These are phyloP conservation scores for Synanceia verrucosa DNA, from an alignment of 2,797 vertebrate species.

Conservation along the genomic window DNA sequence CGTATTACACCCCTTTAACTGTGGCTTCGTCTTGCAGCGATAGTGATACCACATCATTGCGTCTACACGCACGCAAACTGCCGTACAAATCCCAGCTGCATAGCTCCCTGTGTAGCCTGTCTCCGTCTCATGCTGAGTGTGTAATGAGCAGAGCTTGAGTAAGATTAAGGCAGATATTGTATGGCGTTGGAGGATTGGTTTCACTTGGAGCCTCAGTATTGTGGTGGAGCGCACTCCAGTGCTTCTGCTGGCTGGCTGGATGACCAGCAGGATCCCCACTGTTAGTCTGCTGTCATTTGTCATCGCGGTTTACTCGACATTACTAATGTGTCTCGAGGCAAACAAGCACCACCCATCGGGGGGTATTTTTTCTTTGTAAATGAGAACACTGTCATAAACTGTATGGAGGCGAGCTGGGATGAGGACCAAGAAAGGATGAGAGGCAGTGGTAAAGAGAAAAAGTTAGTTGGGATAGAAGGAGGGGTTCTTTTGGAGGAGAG, in stretches of 20 bases:
- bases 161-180: conserved; percentile 77
- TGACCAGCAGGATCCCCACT: conserved; percentile 66
- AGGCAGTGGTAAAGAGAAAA: conserved; percentile 26
- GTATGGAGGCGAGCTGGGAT: conserved; percentile 30
- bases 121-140: conserved; percentile 74
- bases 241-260: conserved; percentile 54
- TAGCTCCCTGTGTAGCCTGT: conserved; percentile 53
- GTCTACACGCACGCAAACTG: conserved; percentile 36
- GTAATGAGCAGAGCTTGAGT: conserved; percentile 75
- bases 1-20: conserved; percentile 63
- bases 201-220: conserved; percentile 56
- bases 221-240: conserved; percentile 48
- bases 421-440: conserved; percentile 45
- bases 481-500: conserved; percentile 13
- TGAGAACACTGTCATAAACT: conserved; percentile 48
- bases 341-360: conserved; percentile 52
- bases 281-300: conserved; percentile 71
- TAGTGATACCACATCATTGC: conserved; percentile 50
- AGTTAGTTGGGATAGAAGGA: conserved; percentile 16
- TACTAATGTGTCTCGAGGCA: conserved; percentile 69
- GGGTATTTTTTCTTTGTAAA: conserved; percentile 47
- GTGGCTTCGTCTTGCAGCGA: conserved; percentile 51
- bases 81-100: conserved; percentile 50
- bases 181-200: conserved; percentile 63
- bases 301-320: conserved; percentile 61